These are phyloP conservation scores for Echiichthys vipera DNA, from an alignment of 2,797 vertebrate genomes.

Conservation along the genomic window DNA sequence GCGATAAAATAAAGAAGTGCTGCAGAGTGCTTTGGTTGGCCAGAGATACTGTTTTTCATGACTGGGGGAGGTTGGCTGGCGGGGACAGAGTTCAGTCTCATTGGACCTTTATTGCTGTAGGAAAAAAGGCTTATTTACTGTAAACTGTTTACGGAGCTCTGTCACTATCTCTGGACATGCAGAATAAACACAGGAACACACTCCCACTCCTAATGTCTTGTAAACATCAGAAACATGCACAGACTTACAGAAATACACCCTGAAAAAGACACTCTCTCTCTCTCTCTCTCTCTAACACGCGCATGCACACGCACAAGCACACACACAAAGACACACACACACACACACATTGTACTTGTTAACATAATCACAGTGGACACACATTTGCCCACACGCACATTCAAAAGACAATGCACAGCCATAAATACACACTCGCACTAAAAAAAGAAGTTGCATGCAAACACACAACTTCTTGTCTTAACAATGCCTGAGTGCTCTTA, in stretches of 20 bases:
- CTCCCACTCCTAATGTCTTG: conserved; percentile 80
- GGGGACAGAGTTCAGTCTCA: conserved; percentile 83
- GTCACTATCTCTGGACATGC: conserved; percentile 81
- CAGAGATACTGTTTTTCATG: conserved; percentile 65
- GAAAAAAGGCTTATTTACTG: conserved; percentile 82
- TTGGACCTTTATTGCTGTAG: conserved; percentile 81
- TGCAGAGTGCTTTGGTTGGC: conserved; percentile 72
- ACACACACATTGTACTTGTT: conserved; percentile 57
- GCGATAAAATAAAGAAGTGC: conserved; percentile 74
- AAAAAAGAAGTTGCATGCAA: conserved; percentile 61
- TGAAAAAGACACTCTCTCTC: conserved; percentile 52
- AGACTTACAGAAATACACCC: conserved; percentile 60
- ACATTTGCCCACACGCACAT: conserved; percentile 62
- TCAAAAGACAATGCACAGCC: conserved; percentile 63
- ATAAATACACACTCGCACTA: conserved; percentile 62
- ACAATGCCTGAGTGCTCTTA: conserved; percentile 61
- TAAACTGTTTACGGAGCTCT: conserved; percentile 84
- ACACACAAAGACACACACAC: conserved; percentile 37
- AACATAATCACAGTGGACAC: conserved; percentile 67
- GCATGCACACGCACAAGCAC: conserved; percentile 25
- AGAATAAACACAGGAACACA: conserved; percentile 85
- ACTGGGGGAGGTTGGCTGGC: conserved; percentile 54
- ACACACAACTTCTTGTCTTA: conserved; percentile 61
- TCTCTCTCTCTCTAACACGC: conserved; percentile 43
- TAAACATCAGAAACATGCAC: conserved; percentile 77